Conservation (phyloP, 1,140 invertebrate species). For the Zaprionus nigranus region DNA sequence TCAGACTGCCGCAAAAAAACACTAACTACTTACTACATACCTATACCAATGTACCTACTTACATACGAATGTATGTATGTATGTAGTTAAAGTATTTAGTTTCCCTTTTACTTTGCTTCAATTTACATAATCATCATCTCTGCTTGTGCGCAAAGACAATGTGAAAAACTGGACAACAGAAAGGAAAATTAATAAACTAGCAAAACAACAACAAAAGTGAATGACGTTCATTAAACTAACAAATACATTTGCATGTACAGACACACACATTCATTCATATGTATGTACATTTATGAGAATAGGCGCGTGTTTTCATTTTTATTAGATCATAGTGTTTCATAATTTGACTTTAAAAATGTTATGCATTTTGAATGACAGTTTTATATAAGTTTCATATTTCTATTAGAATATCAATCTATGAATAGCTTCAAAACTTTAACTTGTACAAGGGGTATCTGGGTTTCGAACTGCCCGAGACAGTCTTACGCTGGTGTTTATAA, state of each 20-base stretch:
- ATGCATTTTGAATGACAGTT: no score
- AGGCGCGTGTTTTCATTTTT: constrained; percentile 55
- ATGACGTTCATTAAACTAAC: constrained; percentile 70
- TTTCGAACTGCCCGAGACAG: background rate
- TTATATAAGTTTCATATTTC: no score
- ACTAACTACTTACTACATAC: constrained; percentile 1
- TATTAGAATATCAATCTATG: no score
- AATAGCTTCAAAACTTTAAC: no score
- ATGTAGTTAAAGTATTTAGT: constrained; percentile 67
- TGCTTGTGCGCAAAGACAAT: constrained; percentile 57
- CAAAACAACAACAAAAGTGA: constrained; percentile 35
- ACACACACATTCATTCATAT: constrained; percentile 10
- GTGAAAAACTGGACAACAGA: constrained; percentile 44
- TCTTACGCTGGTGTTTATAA: constrained; percentile 23
- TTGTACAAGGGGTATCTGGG: background rate
- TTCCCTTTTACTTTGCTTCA: constrained; percentile 78
- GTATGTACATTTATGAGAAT: constrained; percentile 29
- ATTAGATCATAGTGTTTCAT: constrained; percentile 17
- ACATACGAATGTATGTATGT: background rate
- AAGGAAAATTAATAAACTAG: constrained; percentile 24
- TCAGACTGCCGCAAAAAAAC: background rate
- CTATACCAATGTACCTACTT: background rate
- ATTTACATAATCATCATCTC: constrained; percentile 78
- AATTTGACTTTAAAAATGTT: background rate
- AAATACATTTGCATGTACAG: constrained; percentile 22